Conservation (phyloP, 2,113 vertebrate species). For the Amia ocellicauda region DNA sequence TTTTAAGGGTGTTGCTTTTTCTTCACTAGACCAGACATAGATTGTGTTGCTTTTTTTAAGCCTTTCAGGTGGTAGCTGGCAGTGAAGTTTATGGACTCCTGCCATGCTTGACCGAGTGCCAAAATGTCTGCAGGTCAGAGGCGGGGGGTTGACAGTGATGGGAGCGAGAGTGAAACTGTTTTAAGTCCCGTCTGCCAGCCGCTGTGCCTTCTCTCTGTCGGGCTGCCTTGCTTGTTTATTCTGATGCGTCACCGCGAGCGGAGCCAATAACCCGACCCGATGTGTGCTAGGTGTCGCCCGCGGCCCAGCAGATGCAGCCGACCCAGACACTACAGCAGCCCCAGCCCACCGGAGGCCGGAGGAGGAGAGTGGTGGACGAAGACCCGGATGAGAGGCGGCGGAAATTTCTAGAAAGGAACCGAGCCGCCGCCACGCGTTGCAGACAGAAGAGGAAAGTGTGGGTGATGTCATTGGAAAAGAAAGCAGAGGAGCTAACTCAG, state of each 20-base stretch:
- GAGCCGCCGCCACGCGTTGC: slow-evolving; percentile 94
- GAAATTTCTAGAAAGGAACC: slow-evolving; percentile 97
- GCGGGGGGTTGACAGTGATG: neutral
- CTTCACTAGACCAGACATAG: slow-evolving; percentile 40
- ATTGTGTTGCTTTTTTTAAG: slow-evolving; percentile 30
- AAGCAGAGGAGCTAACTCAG: slow-evolving; percentile 98
- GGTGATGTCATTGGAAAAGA: slow-evolving; percentile 99
- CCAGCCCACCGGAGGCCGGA: slow-evolving; percentile 84
- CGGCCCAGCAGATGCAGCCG: slow-evolving; percentile 95
- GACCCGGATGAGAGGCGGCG: slow-evolving; percentile 93
- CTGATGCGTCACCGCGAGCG: neutral
- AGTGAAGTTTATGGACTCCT: slow-evolving; percentile 10
- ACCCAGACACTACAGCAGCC: slow-evolving; percentile 91
- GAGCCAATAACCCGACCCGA: neutral
- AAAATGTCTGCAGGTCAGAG: slow-evolving; percentile 19
- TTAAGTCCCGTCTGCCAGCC: slow-evolving; percentile 4
- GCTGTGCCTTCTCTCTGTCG: slow-evolving; percentile 21
- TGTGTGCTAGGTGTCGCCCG: slow-evolving; percentile 82
- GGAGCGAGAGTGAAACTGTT: neutral
- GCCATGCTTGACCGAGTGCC: slow-evolving; percentile 34
- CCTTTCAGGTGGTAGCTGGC: slow-evolving; percentile 33
- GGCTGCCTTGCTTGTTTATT: neutral
- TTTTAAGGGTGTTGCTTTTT: slow-evolving; percentile 47
- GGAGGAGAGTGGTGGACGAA: slow-evolving; percentile 90
- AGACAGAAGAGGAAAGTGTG: slow-evolving; percentile 99